Evolutionary conservation across 2,888 invertebrate genomes (phyloP).

Genomic region (Petrophora chlorosata): DNA sequence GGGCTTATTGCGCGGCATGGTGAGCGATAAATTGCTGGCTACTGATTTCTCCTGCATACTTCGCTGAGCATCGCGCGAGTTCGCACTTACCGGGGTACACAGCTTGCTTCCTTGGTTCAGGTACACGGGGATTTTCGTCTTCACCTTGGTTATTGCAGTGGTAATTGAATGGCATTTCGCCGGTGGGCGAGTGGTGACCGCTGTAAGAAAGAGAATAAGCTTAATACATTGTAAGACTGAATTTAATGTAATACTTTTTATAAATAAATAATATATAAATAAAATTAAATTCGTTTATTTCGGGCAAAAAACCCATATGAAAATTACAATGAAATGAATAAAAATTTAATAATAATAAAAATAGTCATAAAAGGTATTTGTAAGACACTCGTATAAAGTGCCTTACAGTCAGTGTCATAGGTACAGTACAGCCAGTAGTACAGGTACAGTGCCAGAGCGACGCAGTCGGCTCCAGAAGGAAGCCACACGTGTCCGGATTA

Average conservation of each 20-base stretch:
- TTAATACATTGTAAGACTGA: background rate
- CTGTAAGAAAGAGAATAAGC: conserved; percentile 8
- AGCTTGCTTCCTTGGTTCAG: conserved; percentile 45
- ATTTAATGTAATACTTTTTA: background rate
- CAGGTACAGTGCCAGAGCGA: too few species aligned
- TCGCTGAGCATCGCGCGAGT: background rate
- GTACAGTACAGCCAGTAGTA: too few species aligned
- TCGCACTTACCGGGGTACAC: conserved; percentile 17
- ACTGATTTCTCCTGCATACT: conserved; percentile 7
- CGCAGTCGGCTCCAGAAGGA: too few species aligned
- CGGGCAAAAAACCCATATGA: too few species aligned
- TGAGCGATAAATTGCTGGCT: conserved; percentile 16
- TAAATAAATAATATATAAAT: background rate
- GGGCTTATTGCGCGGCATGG: conserved; percentile 28
- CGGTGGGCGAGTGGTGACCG: background rate
- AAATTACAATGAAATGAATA: too few species aligned
- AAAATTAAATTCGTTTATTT: too few species aligned
- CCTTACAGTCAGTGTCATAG: too few species aligned
- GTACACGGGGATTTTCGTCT: conserved; percentile 65
- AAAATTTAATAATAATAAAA: too few species aligned
- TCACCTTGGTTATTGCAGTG: conserved; percentile 33
- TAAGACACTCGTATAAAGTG: too few species aligned
- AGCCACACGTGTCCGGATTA: too few species aligned
- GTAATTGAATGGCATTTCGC: background rate
- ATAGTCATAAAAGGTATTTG: too few species aligned